Percentiles rank a stretch among this genome's conserved stretches.
Evolutionary conservation across 2,113 vertebrate genomes (phyloP).

Genomic region (Bombycilla garrulus): DNA sequence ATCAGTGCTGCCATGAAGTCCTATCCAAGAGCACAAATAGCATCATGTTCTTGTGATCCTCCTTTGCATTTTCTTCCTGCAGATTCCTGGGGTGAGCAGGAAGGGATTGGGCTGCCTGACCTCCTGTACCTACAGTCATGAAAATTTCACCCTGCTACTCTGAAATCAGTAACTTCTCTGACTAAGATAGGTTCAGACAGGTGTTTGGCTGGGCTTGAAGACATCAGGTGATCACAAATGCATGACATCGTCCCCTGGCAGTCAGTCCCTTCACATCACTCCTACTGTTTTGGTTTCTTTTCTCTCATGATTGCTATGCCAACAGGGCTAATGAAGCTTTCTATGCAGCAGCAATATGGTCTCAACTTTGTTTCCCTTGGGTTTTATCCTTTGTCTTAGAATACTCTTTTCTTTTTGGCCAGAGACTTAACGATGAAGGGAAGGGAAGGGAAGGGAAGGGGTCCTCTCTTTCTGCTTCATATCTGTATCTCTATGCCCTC

Average conservation of each 20-base stretch:
- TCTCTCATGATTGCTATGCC: neutral
- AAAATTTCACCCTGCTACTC: neutral
- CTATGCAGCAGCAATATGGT: neutral
- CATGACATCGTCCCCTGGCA: neutral
- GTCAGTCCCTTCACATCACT: neutral
- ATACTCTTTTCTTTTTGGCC: neutral
- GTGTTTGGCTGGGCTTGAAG: neutral
- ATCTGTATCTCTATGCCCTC: neutral
- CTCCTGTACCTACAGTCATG: neutral
- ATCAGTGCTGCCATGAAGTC: rapidly evolving
- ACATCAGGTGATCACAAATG: neutral
- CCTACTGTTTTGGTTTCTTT: neutral
- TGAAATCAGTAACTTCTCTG: neutral
- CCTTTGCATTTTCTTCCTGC: neutral
- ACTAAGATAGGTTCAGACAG: neutral
- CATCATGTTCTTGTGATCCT: neutral
- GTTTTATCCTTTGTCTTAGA: neutral
- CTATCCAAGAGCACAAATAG: neutral
- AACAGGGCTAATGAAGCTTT: neutral
- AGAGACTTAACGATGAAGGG: neutral
- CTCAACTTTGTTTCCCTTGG: neutral
- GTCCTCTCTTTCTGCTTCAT: neutral
- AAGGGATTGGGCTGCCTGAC: neutral
- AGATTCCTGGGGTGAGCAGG: neutral
- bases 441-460: neutral